These are phyloP conservation scores for Drosophila anomelani DNA, from an alignment of 2,888 invertebrate species.

Conservation along the genomic window DNA sequence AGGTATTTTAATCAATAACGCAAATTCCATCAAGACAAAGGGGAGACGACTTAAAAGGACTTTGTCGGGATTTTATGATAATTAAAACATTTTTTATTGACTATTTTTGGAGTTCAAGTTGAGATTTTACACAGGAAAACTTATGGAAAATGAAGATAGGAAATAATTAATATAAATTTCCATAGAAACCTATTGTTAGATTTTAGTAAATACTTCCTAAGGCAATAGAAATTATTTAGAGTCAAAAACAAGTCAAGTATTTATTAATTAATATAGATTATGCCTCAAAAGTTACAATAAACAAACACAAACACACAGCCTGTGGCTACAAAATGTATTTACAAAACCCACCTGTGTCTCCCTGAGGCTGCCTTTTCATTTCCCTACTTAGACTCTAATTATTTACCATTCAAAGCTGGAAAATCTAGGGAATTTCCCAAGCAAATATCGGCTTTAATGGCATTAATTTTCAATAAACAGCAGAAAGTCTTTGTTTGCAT, in stretches of 20 bases:
- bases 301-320: background rate
- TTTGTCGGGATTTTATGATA: background rate
- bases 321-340: background rate
- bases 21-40: slow-evolving; percentile 2
- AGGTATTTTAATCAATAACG: slow-evolving; percentile 23
- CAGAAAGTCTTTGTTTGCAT: slow-evolving; percentile 27
- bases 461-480: slow-evolving; percentile 26
- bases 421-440: slow-evolving; percentile 6
- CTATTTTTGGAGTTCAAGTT: background rate
- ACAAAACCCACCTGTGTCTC: background rate
- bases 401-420: slow-evolving; percentile 1
- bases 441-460: slow-evolving; percentile 48
- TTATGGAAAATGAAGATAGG: no score
- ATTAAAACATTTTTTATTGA: background rate
- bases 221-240: background rate
- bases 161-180: background rate
- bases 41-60: background rate
- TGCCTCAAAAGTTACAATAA: background rate
- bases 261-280: background rate
- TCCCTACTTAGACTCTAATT: slow-evolving; percentile 3
- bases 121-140: background rate
- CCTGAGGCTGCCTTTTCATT: background rate
- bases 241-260: background rate
- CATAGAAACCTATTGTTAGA: background rate
- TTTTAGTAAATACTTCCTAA: no score